Conservation (phyloP, 2,797 vertebrate species). For the Acridotheres tristis region DNA sequence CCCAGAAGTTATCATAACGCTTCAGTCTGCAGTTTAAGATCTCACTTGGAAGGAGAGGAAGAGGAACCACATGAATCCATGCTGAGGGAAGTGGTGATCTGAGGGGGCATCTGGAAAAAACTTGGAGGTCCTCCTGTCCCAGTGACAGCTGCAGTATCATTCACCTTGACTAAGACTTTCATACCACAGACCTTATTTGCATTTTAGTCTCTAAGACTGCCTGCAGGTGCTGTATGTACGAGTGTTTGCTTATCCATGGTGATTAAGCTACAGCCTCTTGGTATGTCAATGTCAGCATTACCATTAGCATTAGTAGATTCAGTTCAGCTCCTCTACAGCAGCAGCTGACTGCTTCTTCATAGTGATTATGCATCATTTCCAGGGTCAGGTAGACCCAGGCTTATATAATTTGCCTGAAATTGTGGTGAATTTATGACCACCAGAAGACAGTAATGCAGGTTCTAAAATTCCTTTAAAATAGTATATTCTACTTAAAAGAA, state of each 20-base stretch:
- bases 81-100: not conserved
- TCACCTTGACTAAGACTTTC: not conserved
- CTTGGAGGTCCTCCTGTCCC: not conserved
- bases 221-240: not conserved
- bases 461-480: constrained; percentile 38
- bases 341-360: not conserved
- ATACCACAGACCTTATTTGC: not conserved
- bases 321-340: not conserved
- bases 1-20: not conserved
- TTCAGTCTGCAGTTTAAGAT: not conserved
- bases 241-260: not conserved
- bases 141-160: not conserved
- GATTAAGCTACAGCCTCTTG: not conserved
- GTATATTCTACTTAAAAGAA: constrained; percentile 66
- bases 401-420: constrained; percentile 52
- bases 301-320: not conserved
- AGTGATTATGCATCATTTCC: not conserved
- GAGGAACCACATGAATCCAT: not conserved
- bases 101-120: not conserved
- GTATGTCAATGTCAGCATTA: not conserved
- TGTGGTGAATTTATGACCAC: constrained; percentile 23
- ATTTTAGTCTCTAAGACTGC: not conserved
- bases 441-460: constrained; percentile 17
- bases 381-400: constrained; percentile 21
- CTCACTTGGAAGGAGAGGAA: not conserved